Conservation (phyloP, 2,888 invertebrate species). For the Lasioglossum morio region DNA sequence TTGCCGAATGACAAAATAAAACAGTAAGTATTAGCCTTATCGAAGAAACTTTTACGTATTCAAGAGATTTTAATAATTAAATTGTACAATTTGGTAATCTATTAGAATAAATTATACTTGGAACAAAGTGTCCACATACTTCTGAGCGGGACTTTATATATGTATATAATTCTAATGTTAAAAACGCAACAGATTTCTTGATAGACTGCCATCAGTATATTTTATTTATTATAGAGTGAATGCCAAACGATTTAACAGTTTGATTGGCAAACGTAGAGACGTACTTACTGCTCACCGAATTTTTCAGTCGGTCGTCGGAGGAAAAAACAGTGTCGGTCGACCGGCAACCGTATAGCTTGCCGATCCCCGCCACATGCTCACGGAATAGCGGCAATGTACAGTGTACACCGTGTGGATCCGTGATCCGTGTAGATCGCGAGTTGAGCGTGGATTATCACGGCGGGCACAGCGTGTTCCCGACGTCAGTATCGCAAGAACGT, state of each 20-base stretch:
- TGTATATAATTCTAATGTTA: no score
- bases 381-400: slow-evolving; percentile 7
- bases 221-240: background rate
- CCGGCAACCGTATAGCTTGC: background rate
- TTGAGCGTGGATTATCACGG: slow-evolving; percentile 21
- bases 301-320: background rate
- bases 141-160: no score
- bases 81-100: no score
- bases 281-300: background rate
- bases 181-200: background rate
- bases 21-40: no score
- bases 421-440: slow-evolving; percentile 18
- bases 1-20: no score
- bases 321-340: background rate
- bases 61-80: no score
- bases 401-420: background rate
- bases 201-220: background rate
- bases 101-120: no score
- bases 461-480: slow-evolving; percentile 22
- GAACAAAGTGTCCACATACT: no score
- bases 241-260: background rate
- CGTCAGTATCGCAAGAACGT: slow-evolving; percentile 52
- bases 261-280: no score
- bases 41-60: no score
- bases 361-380: slow-evolving; percentile 16